Evolutionary conservation across 2,888 invertebrate genomes (phyloP).

Genomic region (Drosophila buzzatii): DNA sequence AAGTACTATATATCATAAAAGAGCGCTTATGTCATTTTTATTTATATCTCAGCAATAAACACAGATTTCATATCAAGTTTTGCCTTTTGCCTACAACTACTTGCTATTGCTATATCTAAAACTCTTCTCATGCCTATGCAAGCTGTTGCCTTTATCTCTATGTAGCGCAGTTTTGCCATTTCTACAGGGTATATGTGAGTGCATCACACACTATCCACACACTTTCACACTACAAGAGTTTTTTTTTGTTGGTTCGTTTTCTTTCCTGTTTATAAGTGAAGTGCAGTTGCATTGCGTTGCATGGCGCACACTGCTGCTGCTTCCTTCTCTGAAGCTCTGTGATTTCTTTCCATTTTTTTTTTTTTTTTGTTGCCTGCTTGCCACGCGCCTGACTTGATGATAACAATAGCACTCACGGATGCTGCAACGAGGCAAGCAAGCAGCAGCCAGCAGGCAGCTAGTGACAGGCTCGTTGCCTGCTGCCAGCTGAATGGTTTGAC

Average conservation of each 20-base stretch:
- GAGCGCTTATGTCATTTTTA: too few species aligned
- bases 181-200: conserved; percentile 24
- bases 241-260: conserved; percentile 21
- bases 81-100: too few species aligned
- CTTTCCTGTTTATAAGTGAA: conserved; percentile 66
- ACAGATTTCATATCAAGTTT: too few species aligned
- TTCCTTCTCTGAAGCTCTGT: conserved; percentile 8
- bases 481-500: conserved; percentile 24
- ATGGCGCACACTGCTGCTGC: conserved; percentile 14
- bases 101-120: too few species aligned
- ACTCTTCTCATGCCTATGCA: too few species aligned
- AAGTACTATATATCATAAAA: too few species aligned
- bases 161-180: too few species aligned
- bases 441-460: conserved; percentile 10
- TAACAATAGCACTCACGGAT: conserved; percentile 74
- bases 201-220: neutral
- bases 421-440: conserved; percentile 23
- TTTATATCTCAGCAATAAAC: too few species aligned
- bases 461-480: conserved; percentile 44
- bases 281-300: conserved; percentile 52
- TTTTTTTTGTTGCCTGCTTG: conserved; percentile 40
- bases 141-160: too few species aligned
- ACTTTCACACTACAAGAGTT: conserved; percentile 3
- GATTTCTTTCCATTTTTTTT: conserved; percentile 11
- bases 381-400: conserved; percentile 73